Base-by-base conservation (phyloP, 1,140 invertebrate genomes). In the Drosophila busckii region DNA sequence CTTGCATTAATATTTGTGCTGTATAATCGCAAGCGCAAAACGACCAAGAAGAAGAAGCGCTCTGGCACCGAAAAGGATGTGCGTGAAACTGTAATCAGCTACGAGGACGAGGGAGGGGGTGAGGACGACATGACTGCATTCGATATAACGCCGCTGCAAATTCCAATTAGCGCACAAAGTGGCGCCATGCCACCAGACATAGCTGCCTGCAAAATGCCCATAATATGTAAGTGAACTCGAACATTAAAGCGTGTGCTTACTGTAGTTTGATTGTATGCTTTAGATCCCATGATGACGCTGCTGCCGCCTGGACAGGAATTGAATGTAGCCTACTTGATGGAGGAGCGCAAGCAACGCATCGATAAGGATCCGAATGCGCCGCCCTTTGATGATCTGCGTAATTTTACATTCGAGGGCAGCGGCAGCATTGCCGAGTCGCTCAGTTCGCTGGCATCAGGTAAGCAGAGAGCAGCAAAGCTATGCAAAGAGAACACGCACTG, bases 111-210 rank as follows among this genome's bases (percentile, higher is more conserved):
- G 89, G 97, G 97, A 19, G 97, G 95, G 70, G 95, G 95, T 61
- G 97, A 99, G 88, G 97, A 99, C 83, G 97, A 99, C 84, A 98
- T 98, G 95, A 97, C 97, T 3, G 96, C 96, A 8, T 99, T 98
- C 88, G 98, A 99, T 83, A 98, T 99, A 63, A 98, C 96, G 2
- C 96, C 96, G 7, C 90, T 99, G 16, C 95, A 98, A 87, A 98
- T 98, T 85, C 96, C 96, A n/a, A 95, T 97, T 50, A 95, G 94
- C 49, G 84, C 84, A 29, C 75, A 82, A 32, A 94, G 94, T 46
- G 73, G 73, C 75, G 93, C 93, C 1, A 90, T 94, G 60, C 93
- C 94, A 42, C 93, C 94, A 34, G 94, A 95, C 86, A 89, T 94
- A 66, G 90, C 92, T 31, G 91, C 93, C 41, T 90, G 93, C 62